phyloP scores from a whole-genome alignment of 2,888 invertebrate genomes.

The Cristatella mucedo region DNA sequence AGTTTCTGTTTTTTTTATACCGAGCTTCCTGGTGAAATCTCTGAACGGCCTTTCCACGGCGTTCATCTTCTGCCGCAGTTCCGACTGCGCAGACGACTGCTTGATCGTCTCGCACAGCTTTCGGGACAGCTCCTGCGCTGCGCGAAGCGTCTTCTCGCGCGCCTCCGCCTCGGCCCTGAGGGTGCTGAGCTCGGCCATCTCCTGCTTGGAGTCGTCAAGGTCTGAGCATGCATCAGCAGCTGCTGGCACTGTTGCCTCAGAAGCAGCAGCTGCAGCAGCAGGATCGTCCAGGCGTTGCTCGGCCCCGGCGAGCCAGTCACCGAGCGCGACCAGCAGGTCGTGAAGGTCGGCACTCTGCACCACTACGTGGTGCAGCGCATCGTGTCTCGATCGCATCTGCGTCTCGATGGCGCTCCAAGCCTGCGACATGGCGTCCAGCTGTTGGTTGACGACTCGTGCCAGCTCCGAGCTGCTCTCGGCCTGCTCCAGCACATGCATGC shows the following conservation, averaged over 20 bases:
- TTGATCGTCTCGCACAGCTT: slow-evolving; percentile 66
- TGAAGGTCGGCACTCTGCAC: slow-evolving; percentile 84
- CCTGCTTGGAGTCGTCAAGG: no score
- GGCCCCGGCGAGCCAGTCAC: no score
- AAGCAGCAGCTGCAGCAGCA: no score
- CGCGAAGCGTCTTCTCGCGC: slow-evolving; percentile 16
- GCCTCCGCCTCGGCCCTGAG: slow-evolving; percentile 12
- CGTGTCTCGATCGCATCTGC: slow-evolving; percentile 71
- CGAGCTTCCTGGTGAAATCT: slow-evolving; percentile 50
- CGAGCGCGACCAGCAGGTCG: no score
- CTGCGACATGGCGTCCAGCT: slow-evolving; percentile 50
- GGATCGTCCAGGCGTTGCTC: no score
- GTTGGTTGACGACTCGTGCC: slow-evolving; percentile 22
- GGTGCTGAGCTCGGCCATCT: slow-evolving; percentile 67
- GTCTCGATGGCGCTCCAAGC: slow-evolving; percentile 64
- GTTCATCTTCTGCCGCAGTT: slow-evolving; percentile 71
- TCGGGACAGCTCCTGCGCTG: slow-evolving; percentile 50
- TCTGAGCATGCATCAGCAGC: no score
- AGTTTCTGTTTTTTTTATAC: no score
- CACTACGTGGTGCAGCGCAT: slow-evolving; percentile 71
- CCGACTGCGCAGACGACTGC: slow-evolving; percentile 73
- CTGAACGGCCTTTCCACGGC: slow-evolving; percentile 73
- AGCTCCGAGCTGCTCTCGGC: slow-evolving; percentile 40
- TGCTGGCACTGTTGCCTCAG: no score
- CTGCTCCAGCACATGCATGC: slow-evolving; percentile 54